A percentile compares a stretch with the other conserved stretches of the same genome.
phyloP scores from a whole-genome alignment of 2,113 vertebrate genomes.

The Vidua macroura region DNA sequence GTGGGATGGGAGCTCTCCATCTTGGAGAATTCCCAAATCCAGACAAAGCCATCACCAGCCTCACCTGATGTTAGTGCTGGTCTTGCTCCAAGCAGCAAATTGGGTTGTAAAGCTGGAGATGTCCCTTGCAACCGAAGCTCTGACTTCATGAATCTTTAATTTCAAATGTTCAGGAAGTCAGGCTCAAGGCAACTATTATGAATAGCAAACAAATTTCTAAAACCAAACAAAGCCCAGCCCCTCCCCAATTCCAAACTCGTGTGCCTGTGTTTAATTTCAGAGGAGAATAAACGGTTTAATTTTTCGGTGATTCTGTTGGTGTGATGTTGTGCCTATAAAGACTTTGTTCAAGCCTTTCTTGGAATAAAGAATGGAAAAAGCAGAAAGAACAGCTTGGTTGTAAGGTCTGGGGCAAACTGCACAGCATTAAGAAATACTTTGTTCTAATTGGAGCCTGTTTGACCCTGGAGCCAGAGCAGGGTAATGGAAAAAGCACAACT shows the following conservation, averaged over 20 bases:
- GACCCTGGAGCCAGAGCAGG: slow-evolving; percentile 51
- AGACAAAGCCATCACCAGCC: background rate
- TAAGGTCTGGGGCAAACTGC: slow-evolving; percentile 39
- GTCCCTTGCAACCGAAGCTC: background rate
- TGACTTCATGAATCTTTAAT: background rate
- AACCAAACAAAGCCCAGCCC: background rate
- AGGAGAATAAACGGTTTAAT: background rate
- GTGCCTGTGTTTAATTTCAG: background rate
- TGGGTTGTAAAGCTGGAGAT: background rate
- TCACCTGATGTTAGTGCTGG: background rate
- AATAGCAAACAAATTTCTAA: background rate
- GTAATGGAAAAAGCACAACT: slow-evolving; percentile 26
- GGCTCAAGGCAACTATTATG: background rate
- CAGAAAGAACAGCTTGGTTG: slow-evolving; percentile 12
- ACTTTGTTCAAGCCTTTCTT: background rate
- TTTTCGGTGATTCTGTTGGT: background rate
- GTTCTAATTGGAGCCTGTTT: slow-evolving; percentile 47
- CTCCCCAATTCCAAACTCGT: background rate
- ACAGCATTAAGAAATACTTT: slow-evolving; percentile 28
- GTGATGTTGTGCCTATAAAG: background rate
- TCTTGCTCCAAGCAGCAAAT: background rate
- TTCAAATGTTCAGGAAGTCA: background rate
- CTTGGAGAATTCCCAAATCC: background rate
- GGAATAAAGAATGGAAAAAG: background rate
- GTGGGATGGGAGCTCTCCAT: background rate